A percentile compares a stretch with the other conserved stretches of the same genome.
phyloP scores from a whole-genome alignment of 1,140 invertebrate genomes.

The Steinernema feltiae region DNA sequence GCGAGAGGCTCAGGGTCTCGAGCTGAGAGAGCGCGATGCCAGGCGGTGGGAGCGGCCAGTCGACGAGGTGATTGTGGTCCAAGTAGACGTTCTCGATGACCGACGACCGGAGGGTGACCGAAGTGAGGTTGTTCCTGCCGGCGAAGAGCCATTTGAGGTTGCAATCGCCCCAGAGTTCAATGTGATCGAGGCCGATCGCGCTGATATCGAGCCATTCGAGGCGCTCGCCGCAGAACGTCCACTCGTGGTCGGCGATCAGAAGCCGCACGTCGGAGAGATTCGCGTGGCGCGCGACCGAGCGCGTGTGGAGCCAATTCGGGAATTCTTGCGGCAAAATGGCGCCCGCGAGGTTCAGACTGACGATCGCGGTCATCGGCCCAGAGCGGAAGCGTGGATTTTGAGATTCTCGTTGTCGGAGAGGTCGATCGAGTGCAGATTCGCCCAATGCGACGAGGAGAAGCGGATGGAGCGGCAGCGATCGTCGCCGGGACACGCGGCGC shows the following conservation, averaged over 20 bases:
- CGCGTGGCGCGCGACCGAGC: background rate
- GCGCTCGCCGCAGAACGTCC: conserved; percentile 23
- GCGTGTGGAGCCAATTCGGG: background rate
- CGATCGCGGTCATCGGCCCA: conserved; percentile 17
- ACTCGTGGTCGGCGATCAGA: conserved; percentile 21
- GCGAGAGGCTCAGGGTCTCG: conserved; percentile 21
- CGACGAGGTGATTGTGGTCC: conserved; percentile 25
- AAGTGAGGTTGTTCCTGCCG: background rate
- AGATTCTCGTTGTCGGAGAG: conserved; percentile 26
- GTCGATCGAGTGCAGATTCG: conserved; percentile 21
- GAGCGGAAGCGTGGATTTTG: conserved; percentile 20
- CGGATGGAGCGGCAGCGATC: conserved; percentile 17
- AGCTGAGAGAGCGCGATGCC: conserved; percentile 24
- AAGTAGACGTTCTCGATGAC: conserved; percentile 22
- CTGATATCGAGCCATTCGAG: conserved; percentile 29
- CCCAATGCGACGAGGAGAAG: background rate
- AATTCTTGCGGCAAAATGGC: background rate
- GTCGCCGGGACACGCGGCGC: conserved; percentile 14
- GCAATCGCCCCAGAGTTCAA: conserved; percentile 23
- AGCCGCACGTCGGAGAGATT: conserved; percentile 28
- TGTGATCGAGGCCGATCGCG: conserved; percentile 18
- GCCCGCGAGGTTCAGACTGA: background rate
- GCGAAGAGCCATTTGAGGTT: background rate
- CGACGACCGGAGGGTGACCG: background rate
- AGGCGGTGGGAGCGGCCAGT: conserved; percentile 28